Evolutionary conservation across 2,888 invertebrate genomes (phyloP).

Genomic region (Tenthredo scrophulariae): DNA sequence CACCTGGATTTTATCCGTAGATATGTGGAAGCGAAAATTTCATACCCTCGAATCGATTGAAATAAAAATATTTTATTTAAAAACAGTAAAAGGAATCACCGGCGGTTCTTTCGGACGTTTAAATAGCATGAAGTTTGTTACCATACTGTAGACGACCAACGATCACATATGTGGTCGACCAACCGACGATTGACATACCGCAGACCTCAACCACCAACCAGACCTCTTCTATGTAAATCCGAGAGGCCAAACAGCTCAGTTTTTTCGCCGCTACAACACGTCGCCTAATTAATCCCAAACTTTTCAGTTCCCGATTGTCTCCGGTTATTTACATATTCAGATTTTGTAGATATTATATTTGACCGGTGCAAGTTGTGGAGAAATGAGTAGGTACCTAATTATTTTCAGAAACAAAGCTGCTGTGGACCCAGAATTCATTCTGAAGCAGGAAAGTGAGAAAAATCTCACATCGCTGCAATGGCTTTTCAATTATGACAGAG

Average conservation of each 20-base stretch:
- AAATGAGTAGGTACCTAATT: background rate
- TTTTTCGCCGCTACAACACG: conserved; percentile 27
- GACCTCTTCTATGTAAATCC: conserved; percentile 17
- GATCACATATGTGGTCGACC: conserved; percentile 61
- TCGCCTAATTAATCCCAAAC: conserved; percentile 47
- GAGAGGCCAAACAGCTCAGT: conserved; percentile 29
- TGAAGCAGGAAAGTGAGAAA: background rate
- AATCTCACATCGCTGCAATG: background rate
- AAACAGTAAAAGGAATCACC: background rate
- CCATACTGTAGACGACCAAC: background rate
- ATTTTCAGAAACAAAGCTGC: background rate
- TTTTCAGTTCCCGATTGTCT: conserved; percentile 1
- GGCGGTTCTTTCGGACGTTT: background rate
- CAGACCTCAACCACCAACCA: conserved; percentile 65
- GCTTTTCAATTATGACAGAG: background rate
- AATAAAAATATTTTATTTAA: conserved; percentile 4
- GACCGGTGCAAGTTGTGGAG: background rate
- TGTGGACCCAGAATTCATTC: background rate
- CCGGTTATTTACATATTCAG: background rate
- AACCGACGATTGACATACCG: conserved; percentile 66
- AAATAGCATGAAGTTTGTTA: conserved; percentile 21
- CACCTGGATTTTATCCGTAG: background rate
- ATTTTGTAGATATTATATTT: background rate
- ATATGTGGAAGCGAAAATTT: background rate
- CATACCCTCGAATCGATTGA: background rate